These are phyloP conservation scores for Harmothoe impar DNA, from an alignment of 2,888 invertebrate species.

Conservation along the genomic window DNA sequence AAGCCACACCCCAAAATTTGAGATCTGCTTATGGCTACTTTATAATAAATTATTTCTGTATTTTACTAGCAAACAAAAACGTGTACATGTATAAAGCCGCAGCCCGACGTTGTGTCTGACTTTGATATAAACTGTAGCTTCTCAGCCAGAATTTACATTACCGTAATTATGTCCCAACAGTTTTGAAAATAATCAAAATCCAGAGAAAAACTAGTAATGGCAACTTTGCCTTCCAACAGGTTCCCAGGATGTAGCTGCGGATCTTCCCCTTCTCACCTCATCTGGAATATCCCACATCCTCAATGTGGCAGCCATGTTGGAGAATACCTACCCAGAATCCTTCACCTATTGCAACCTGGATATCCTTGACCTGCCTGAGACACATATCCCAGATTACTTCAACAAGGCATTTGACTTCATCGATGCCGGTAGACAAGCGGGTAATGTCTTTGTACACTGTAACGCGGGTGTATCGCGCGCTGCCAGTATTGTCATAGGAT, in stretches of 20 bases:
- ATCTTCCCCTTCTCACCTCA: slow-evolving; percentile 85
- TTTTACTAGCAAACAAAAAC: too few relatives aligned
- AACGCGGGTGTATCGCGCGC: slow-evolving; percentile 96
- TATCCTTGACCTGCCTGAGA: slow-evolving; percentile 84
- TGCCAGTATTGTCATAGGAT: slow-evolving; percentile 90
- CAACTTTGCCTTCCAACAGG: slow-evolving; percentile 86
- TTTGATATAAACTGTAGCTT: too few relatives aligned
- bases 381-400: slow-evolving; percentile 78
- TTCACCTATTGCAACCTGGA: slow-evolving; percentile 87
- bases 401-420: slow-evolving; percentile 87
- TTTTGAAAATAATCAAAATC: too few relatives aligned
- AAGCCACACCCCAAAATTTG: too few relatives aligned
- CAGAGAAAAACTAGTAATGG: too few relatives aligned
- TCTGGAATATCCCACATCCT: slow-evolving; percentile 89
- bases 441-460: slow-evolving; percentile 92
- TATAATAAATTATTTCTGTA: too few relatives aligned
- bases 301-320: slow-evolving; percentile 87
- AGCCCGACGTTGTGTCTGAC: too few relatives aligned
- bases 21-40: too few relatives aligned
- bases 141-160: too few relatives aligned
- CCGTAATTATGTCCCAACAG: too few relatives aligned
- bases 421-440: slow-evolving; percentile 84
- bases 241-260: slow-evolving; percentile 92
- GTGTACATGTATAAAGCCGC: too few relatives aligned
- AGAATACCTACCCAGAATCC: slow-evolving; percentile 80